Percentiles rank a stretch among this genome's conserved stretches.
Evolutionary conservation across 2,797 vertebrate species (phyloP).

Genomic region (Sarcophilus harrisii): DNA sequence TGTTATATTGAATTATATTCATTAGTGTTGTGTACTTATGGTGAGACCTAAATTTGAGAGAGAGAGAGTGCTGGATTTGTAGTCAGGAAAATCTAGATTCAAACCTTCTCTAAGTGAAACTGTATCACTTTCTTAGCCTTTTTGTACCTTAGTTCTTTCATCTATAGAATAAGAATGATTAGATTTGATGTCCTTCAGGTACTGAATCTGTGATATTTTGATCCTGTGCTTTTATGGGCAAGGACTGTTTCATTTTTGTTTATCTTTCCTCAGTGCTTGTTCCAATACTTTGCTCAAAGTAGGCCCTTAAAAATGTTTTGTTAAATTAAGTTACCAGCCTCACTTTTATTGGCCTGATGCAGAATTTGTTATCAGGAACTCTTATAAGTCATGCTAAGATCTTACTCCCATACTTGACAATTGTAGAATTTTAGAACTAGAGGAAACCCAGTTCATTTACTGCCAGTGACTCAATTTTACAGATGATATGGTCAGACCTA

Average conservation of each 20-base stretch:
- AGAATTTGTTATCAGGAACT: not conserved
- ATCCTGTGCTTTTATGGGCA: not conserved
- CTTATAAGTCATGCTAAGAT: not conserved
- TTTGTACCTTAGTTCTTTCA: not conserved
- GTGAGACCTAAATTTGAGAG: not conserved
- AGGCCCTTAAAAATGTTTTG: not conserved
- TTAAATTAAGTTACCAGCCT: not conserved
- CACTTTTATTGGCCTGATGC: not conserved
- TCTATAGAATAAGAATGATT: not conserved
- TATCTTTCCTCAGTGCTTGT: not conserved
- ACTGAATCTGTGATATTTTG: not conserved
- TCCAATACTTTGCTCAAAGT: not conserved
- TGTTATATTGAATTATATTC: not conserved
- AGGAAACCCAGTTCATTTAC: not conserved
- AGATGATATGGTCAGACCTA: not conserved
- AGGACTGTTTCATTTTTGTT: not conserved
- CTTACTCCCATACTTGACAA: not conserved
- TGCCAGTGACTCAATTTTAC: not conserved
- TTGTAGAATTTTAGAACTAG: not conserved
- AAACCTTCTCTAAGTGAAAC: not conserved
- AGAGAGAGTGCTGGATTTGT: not conserved
- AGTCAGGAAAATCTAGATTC: not conserved
- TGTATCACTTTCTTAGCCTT: not conserved
- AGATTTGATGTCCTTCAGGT: not conserved
- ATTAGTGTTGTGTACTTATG: not conserved